Base-by-base conservation (phyloP, 2,113 vertebrate genomes). In the Montifringilla adamsi region DNA sequence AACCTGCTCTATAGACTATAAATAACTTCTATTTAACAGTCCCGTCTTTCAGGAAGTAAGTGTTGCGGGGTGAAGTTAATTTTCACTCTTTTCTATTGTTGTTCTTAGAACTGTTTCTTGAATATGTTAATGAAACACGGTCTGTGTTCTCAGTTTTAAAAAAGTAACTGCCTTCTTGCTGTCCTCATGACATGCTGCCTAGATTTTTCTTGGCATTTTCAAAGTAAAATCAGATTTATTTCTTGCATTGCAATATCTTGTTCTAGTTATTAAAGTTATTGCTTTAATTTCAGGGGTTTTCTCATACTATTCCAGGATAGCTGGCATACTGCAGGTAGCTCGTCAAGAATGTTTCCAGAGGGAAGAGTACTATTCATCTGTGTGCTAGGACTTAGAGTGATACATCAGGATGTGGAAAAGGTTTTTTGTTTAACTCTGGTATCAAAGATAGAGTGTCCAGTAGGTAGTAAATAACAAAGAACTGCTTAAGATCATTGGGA, bases 141-240 rank as follows among this genome's bases (percentile, higher is more conserved):
- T n/a, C 39, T 43, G 6, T 81, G 31, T 72, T 63, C 49, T 88
- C 24, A 58, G 9, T 69, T 60, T 63, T 62, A 6, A 49, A 78
- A 83, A 62, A 90, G 55, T 28, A 26, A 31, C 11, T 27, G 2
- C 56, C 79, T 84, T 78, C 30, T 44, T 89, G 26, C 23, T 80
- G 11, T 91, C 39, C 15, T 69, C 14, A 10, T 83, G 46, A 66
- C 44, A 20, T 58, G 15, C 31, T 81, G 50, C 33, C n/a, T 56
- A 16, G 2, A 24, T 68, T 78, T 88, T 18, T 55, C 26, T 77
- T 6, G 41, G 59, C 11, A n/a, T 58, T 93, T 90, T 73, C 68
- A 46, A 87, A 85, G 43, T 60, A 77, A 80, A 84, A 62, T 91
- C 41, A 77, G 30, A 63, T 80, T 24, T 86, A 44, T 55, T 84